Evolutionary conservation across 2,888 invertebrate genomes (phyloP).

Genomic region (Rambutsinella grinnellia): DNA sequence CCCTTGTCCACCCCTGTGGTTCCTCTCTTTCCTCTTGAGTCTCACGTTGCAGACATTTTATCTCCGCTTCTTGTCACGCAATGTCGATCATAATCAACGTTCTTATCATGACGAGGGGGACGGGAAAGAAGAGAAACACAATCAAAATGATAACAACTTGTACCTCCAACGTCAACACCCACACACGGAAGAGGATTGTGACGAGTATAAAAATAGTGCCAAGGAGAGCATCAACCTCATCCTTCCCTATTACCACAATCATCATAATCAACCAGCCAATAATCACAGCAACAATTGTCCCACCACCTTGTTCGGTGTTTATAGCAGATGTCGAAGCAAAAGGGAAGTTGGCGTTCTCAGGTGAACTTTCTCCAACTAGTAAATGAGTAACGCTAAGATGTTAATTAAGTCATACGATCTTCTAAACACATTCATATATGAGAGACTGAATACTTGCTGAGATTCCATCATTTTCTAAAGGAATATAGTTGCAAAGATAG

Average conservation of each 20-base stretch:
- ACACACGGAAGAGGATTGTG: slow-evolving; percentile 13
- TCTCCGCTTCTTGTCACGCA: slow-evolving; percentile 62
- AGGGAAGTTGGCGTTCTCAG: slow-evolving; percentile 17
- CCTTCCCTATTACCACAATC: neutral
- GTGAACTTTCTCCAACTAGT: slow-evolving; percentile 16
- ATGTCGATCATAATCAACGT: slow-evolving; percentile 55
- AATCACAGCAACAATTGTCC: slow-evolving; percentile 12
- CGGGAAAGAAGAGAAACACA: neutral
- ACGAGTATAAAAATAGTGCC: neutral
- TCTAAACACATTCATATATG: slow-evolving; percentile 17
- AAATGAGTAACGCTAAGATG: neutral
- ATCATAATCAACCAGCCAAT: slow-evolving; percentile 14
- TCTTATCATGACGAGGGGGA: neutral
- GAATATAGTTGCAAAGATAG: too few relatives aligned
- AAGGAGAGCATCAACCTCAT: too few relatives aligned
- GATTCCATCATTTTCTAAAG: neutral
- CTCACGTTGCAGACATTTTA: slow-evolving; percentile 64
- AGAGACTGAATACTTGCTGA: slow-evolving; percentile 31
- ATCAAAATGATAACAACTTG: slow-evolving; percentile 15
- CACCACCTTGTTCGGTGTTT: neutral
- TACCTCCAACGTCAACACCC: slow-evolving; percentile 25
- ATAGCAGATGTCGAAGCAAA: slow-evolving; percentile 3
- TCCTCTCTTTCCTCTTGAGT: slow-evolving; percentile 64
- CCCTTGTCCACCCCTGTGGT: slow-evolving; percentile 65
- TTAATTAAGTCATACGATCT: neutral